Percentiles rank a stretch among this genome's conserved stretches.
Evolutionary conservation across 2,113 vertebrate genomes (phyloP).

Genomic region (Ctenodactylus gundi): DNA sequence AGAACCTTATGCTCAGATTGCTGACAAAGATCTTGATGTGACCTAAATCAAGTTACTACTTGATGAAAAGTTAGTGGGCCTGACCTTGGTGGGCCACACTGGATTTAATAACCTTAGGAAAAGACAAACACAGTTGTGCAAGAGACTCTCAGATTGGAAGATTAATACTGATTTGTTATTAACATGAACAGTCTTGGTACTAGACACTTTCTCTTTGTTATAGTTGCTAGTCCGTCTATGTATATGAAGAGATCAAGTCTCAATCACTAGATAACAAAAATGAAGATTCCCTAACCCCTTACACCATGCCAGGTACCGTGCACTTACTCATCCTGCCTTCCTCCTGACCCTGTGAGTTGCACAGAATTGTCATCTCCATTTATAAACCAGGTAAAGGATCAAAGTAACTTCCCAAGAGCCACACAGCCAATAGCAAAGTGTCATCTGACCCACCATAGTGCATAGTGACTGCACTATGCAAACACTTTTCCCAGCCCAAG

Average conservation of each 20-base stretch:
- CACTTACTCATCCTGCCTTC: not conserved
- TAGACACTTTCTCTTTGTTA: not conserved
- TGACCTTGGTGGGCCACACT: too few species aligned
- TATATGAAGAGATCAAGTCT: not conserved
- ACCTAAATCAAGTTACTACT: not conserved
- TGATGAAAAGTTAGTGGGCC: not conserved
- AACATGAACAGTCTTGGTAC: not conserved
- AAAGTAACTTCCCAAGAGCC: not conserved
- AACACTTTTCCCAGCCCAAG: not conserved
- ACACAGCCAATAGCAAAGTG: not conserved
- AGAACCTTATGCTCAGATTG: not conserved
- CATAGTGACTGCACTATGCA: not conserved
- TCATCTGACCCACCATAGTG: not conserved
- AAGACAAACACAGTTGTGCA: not conserved
- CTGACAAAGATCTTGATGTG: not conserved
- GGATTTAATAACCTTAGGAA: not conserved
- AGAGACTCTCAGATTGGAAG: not conserved
- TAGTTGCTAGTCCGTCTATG: not conserved
- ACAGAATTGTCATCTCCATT: not conserved
- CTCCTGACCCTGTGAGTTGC: not conserved
- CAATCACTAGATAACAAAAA: not conserved
- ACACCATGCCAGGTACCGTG: not conserved
- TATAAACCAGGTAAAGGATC: not conserved
- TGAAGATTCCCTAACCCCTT: not conserved
- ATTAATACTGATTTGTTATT: not conserved